Base-by-base conservation (phyloP, 2,113 vertebrate genomes). In the Indicator indicator region DNA sequence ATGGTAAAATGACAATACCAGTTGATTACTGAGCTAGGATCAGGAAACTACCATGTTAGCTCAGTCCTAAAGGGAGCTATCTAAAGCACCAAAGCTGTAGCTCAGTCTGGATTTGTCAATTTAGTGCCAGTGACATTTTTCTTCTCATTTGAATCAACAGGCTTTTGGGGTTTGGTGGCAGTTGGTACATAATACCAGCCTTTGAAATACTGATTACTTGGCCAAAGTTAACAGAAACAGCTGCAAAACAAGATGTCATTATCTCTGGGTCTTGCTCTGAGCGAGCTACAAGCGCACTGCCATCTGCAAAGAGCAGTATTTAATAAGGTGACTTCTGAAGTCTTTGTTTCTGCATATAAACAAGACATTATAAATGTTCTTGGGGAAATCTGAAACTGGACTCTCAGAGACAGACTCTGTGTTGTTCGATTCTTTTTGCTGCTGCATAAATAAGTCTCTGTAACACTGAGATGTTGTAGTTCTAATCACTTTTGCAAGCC, bases 171-270 rank as follows among this genome's bases (percentile, higher is more conserved):
- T 95, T 90, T 89, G 59, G 90, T 93, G 59, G 62, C 81, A 95
- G 83, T 82, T 95, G 90, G 86, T 83, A 95, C 69, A 71, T 56
- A 92, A 92, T 21, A 42, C 52, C 54, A 82, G 86, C n/a, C 81
- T 94, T 93, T 95, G 91, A 93, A 96, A 92, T 73, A 72, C 86
- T 93, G 89, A 76, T 63, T 92, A 59, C 93, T 89, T 68, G 79
- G 94, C 81, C 92, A 93, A 93, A 97, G 81, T 94, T 92, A 95
- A 97, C 86, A 95, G 65, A 92, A 95, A 86, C 86, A 97, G 89
- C 91, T 92, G 94, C 91, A 96, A 89, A 95, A 82, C 86, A 92
- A 94, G 91, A 95, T 85, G 93, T 54, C 74, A 85, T 93, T 93
- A 89, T 96, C 74, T 73, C 90, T 90, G 78, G 70, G 74, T 96